Evolutionary conservation across 2,888 invertebrate species (phyloP).

Genomic region (Noctua comes): DNA sequence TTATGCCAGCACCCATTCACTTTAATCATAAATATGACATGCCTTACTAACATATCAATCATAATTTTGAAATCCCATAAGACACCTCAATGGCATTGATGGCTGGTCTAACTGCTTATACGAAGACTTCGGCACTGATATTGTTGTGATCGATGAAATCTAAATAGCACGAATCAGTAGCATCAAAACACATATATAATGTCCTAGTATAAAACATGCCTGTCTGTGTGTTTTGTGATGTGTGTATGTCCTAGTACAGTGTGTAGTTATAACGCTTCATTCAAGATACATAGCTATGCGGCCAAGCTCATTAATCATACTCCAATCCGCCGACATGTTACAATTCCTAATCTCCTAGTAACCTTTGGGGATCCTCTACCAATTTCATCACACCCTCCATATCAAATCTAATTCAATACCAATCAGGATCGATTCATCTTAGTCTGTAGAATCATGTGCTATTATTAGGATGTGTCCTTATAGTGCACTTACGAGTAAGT

Average conservation of each 20-base stretch:
- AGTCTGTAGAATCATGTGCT: slow-evolving; percentile 33
- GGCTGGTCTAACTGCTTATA: too few species aligned
- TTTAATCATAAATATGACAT: not conserved
- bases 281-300: not conserved
- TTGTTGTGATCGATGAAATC: not conserved
- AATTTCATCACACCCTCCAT: slow-evolving; percentile 31
- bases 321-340: not conserved
- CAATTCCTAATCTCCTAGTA: slow-evolving; percentile 13
- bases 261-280: not conserved
- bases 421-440: slow-evolving; percentile 44
- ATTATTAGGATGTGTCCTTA: slow-evolving; percentile 47
- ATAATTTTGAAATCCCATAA: slow-evolving; percentile 1
- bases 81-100: not conserved
- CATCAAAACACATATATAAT: not conserved
- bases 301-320: slow-evolving; percentile 19
- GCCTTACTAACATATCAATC: not conserved
- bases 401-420: slow-evolving; percentile 37
- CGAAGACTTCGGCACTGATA: not conserved
- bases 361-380: slow-evolving; percentile 18
- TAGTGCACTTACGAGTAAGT: not conserved
- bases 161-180: not conserved
- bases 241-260: too few species aligned
- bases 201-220: too few species aligned
- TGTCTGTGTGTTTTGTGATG: too few species aligned
- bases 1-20: not conserved